Conservation (phyloP, 2,888 invertebrate species). For the Tenthredo scrophulariae region DNA sequence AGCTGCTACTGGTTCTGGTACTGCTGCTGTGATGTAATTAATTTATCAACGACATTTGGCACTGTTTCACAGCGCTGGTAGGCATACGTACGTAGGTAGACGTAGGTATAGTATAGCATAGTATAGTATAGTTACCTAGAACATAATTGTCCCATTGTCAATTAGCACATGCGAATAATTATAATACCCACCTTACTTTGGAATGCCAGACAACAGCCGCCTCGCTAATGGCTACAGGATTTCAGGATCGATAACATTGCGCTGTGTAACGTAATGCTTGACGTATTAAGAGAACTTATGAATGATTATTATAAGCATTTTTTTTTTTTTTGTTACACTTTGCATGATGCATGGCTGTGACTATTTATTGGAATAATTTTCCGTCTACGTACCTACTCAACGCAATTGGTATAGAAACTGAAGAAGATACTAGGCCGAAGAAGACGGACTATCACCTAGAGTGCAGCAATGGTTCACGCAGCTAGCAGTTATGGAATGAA, state of each 20-base stretch:
- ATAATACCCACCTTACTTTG: slow-evolving; percentile 26
- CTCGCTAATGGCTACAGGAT: slow-evolving; percentile 30
- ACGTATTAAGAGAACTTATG: neutral
- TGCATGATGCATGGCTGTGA: neutral
- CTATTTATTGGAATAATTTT: neutral
- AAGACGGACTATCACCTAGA: neutral
- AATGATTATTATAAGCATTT: neutral
- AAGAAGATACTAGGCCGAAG: neutral
- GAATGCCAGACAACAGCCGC: slow-evolving; percentile 33
- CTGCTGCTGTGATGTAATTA: slow-evolving; percentile 40
- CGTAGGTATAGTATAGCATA: neutral
- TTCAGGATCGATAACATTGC: slow-evolving; percentile 14
- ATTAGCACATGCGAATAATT: slow-evolving; percentile 50
- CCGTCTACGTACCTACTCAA: neutral
- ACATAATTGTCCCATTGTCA: slow-evolving; percentile 47
- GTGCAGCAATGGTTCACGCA: neutral
- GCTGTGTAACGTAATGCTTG: neutral
- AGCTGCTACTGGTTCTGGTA: neutral
- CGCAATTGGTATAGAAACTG: neutral
- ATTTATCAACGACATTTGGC: slow-evolving; percentile 47
- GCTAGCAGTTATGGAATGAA: slow-evolving; percentile 59
- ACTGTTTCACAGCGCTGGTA: neutral
- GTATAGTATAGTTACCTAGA: neutral
- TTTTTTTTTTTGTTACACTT: too few relatives aligned
- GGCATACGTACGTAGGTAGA: neutral